Evolutionary conservation across 2,888 invertebrate species (phyloP), one percentile per base, ranked within the genome.

Genomic region (Cordilura impudica): DNA sequence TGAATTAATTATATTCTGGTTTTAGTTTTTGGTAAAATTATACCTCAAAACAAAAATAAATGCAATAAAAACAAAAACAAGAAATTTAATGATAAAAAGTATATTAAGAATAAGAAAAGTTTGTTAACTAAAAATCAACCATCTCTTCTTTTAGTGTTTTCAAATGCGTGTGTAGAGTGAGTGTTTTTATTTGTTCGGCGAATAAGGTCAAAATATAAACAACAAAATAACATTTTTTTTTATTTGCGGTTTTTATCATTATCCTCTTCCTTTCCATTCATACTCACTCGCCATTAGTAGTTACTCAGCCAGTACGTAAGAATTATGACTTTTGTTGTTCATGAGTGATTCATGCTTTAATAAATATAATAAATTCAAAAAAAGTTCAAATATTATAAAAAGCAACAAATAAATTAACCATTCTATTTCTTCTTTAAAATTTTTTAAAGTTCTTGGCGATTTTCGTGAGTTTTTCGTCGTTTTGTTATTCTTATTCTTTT

Each of bases 151-250:
- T 39, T n/a, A 5, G 3, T 58, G 35, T 31, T 35, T 19, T 51
- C 7, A 65, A 47, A 29, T 49, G n/a, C n/a, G 26, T 49, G 31
- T 49, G 10, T 8, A 19, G 31, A 21, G 1, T 51, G 1, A 4
- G 19, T n/a, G 18, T 19, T 23, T 21, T 12, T 16, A 56, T n/a
- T 51, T 49, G 2, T 6, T 23, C 60, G 10, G 49, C 56, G 58
- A 79, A 79, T 67, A 71, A 76, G 76, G 63, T 71, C 69, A 77
- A 63, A 74, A 71, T 58, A 81, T 63, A 81, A 70, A 72, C 5
- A 35, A 23, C 12, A 45, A 67, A 63, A 56, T 21, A 63, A 51
- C 14, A 31, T 14, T n/a, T 39, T n/a, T 14, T 10, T 39, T 39
- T 39, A 39, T 39, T 39, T 39, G 35, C 14, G 12, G 35, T 39